Evolutionary conservation across 2,888 invertebrate species (phyloP), one percentile per base, ranked within the genome.

Genomic region (Cantharis nigra): DNA sequence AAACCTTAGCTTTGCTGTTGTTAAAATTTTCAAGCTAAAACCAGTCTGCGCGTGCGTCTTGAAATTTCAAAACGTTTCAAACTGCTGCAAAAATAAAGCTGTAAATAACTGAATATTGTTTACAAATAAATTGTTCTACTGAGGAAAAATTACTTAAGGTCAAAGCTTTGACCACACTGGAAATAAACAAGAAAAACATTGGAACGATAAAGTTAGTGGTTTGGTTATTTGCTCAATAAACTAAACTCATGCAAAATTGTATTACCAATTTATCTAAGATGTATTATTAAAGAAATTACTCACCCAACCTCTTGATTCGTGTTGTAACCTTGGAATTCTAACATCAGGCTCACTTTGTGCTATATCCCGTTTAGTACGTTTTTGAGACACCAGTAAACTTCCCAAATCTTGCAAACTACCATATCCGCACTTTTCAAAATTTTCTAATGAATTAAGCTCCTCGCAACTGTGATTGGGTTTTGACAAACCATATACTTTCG

Each of bases 281-380:
- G 49, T n/a, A n/a, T 49, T 49, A 49, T 49, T 49, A n/a, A 49
- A 49, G 5, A n/a, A 49, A 49, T 49, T 49, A 78, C 83, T 82
- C 63, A 83, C 83, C 81, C 79, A 74, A 63, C 75, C 72, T 20
- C 14, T 33, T 14, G 69, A 77, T 14, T 74, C 73, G 23, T 72
- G 69, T 28, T 75, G 67, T 63, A 70, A 14, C n/a, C 85, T 83
- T 28, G 83, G 81, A 63, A 89, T 91, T 83, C 92, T 86, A 14
- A 93, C 89, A 86, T 93, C 93, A 0, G 93, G 93, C 87, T 93
- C 93, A 87, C 93, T 94, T 82, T 92, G 91, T 0, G 93, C 87
- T 77, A 79, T 84, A 69, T 82, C 85, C 63, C 83, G 83, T 75
- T 83, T 84, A 80, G 78, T 80, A 72, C 76, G 63, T 64, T 62